These are phyloP conservation scores for Phrynosoma platyrhinos DNA, from an alignment of 2,113 vertebrate genomes.

Conservation along the genomic window DNA sequence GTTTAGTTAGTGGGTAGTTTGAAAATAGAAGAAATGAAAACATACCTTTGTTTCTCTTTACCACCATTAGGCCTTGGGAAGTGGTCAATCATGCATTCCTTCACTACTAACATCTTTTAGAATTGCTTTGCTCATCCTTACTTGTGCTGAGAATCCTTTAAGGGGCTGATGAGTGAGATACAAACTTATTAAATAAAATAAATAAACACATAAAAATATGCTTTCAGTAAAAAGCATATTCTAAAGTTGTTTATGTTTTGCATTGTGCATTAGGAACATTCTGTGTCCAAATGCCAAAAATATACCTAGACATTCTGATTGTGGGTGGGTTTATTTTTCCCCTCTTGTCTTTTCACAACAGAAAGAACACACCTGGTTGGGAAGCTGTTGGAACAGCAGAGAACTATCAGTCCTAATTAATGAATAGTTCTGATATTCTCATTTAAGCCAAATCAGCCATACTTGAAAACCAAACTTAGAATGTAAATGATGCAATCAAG, in stretches of 20 bases:
- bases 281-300: constrained; percentile 64
- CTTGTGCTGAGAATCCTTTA: not conserved
- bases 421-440: constrained; percentile 75
- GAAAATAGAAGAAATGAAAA: not conserved
- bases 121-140: not conserved
- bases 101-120: not conserved
- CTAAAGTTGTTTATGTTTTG: constrained; percentile 38
- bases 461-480: constrained; percentile 80
- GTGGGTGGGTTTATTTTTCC: not conserved
- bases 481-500: constrained; percentile 80
- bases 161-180: not conserved
- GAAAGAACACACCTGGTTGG: constrained; percentile 78
- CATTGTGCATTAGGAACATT: constrained; percentile 54
- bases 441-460: constrained; percentile 80
- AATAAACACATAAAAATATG: constrained; percentile 24
- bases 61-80: not conserved
- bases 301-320: constrained; percentile 32
- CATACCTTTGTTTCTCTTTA: not conserved
- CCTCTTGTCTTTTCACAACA: constrained; percentile 14
- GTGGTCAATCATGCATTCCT: not conserved
- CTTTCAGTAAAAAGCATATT: constrained; percentile 20
- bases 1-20: not conserved
- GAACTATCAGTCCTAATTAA: constrained; percentile 79
- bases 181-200: not conserved
- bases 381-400: constrained; percentile 72